Evolutionary conservation across 2,888 invertebrate species (phyloP), one percentile per base, ranked within the genome.

Genomic region (Drosophila putrida): DNA sequence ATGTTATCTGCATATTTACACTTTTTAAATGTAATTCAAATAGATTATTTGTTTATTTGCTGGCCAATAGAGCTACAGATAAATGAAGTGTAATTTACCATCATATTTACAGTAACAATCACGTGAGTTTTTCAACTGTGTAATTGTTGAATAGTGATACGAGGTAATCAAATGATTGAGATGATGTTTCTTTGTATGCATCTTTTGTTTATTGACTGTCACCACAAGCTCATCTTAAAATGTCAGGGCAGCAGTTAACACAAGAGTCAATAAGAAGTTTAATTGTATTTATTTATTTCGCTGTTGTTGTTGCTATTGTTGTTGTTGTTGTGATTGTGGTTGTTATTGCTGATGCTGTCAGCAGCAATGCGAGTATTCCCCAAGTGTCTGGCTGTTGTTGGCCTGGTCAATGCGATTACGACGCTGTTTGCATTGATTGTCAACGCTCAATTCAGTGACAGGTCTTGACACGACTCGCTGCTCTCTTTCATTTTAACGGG

Each of bases 391-490:
- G 35, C 27, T 46, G 49, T 27, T 28, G 57, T 36, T 62, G 77
- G 65, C 63, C 79, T 79, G 83, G 74, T 79, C 83, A 82, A 86
- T 84, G 82, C 82, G 84, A 84, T 84, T 84, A 84, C 75, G 59
- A 51, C 11, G 55, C 72, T 78, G 70, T 87, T 87, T 87, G 86
- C 84, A 84, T 84, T 80, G 87, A 84, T 84, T 87, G 78, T 80
- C 47, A 69, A 27, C 39, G 64, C 67, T 78, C 73, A 76, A 65
- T 67, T 68, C 73, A 62, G 35, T 82, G 87, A 78, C 84, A 87
- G 70, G 47, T 49, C 60, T 68, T 80, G 82, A 77, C 82, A 74
- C 49, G 44, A 67, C 47, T n/a, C 62, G 63, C 51, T 63, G 65
- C 38, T 57, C 71, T 50, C 63, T 59, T 65, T 67, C 47, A 58